A percentile compares a stretch with the other conserved stretches of the same genome.
These are phyloP conservation scores for Delphinus delphis DNA, from an alignment of 2,113 vertebrate genomes.

Conservation along the genomic window DNA sequence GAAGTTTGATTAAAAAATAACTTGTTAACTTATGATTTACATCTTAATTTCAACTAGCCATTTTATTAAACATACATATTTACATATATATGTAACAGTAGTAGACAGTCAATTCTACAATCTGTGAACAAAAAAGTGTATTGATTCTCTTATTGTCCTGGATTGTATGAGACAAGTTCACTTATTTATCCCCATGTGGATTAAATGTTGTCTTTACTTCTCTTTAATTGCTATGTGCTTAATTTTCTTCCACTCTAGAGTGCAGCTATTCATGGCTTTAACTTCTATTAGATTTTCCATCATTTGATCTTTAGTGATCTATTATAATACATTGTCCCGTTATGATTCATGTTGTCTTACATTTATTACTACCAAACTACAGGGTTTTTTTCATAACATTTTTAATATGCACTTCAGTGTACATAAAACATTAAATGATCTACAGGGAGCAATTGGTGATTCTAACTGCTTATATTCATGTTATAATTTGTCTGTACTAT, in stretches of 20 bases:
- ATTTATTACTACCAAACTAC: background rate
- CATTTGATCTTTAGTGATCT: constrained; percentile 25
- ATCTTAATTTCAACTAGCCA: background rate
- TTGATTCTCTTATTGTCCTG: background rate
- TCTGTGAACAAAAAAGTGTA: background rate
- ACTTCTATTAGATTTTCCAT: constrained; percentile 31
- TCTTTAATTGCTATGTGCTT: constrained; percentile 22
- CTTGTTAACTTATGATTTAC: background rate
- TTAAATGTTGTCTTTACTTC: background rate
- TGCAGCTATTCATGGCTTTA: background rate
- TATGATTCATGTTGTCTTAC: background rate
- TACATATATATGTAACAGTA: background rate
- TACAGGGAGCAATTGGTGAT: background rate
- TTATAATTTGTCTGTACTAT: background rate
- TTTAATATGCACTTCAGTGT: background rate
- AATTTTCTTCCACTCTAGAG: background rate
- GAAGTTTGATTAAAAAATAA: background rate
- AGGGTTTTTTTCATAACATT: background rate
- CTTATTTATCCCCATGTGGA: background rate
- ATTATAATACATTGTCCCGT: background rate
- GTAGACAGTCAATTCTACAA: background rate
- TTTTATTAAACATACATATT: background rate
- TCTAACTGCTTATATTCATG: background rate
- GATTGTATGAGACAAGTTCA: background rate
- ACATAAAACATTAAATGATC: background rate